These are phyloP conservation scores for Macrophya annulata DNA, from an alignment of 2,888 invertebrate genomes.

Conservation along the genomic window DNA sequence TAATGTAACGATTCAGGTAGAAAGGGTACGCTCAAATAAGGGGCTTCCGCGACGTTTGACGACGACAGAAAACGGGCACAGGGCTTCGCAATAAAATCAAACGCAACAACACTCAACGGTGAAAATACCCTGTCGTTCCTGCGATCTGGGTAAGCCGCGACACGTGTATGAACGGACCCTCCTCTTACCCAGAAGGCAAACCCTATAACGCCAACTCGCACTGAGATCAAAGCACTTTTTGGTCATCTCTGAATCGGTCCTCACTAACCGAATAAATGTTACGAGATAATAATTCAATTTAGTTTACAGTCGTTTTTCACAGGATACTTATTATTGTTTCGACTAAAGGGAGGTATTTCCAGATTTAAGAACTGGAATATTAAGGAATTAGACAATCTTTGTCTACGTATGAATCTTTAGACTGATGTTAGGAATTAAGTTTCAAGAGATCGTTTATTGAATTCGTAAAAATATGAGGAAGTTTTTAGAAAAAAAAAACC, in stretches of 20 bases:
- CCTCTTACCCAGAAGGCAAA: slow-evolving; percentile 59
- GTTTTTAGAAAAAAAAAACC: not conserved
- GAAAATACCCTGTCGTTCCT: slow-evolving; percentile 42
- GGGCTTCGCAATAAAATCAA: slow-evolving; percentile 57
- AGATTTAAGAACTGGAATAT: not conserved
- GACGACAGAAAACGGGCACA: not conserved
- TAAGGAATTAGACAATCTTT: not conserved
- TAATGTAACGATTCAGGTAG: slow-evolving; percentile 15
- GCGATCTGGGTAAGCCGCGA: slow-evolving; percentile 62
- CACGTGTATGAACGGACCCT: slow-evolving; percentile 65
- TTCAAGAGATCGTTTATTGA: not conserved
- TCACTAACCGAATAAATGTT: slow-evolving; percentile 41
- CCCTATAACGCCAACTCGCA: slow-evolving; percentile 60
- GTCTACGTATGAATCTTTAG: not conserved
- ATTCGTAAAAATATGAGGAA: not conserved
- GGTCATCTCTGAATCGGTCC: slow-evolving; percentile 70
- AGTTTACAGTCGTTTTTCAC: not conserved
- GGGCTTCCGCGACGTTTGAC: slow-evolving; percentile 48
- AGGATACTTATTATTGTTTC: not conserved
- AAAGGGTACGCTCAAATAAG: slow-evolving; percentile 21
- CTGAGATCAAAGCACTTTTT: slow-evolving; percentile 72
- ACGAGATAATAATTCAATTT: slow-evolving; percentile 44
- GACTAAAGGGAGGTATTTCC: not conserved
- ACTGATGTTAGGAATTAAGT: not conserved
- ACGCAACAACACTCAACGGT: slow-evolving; percentile 48